Percentiles rank a stretch among this genome's conserved stretches.
Evolutionary conservation across 2,797 vertebrate species (phyloP).

Genomic region (Ceryle rudis): DNA sequence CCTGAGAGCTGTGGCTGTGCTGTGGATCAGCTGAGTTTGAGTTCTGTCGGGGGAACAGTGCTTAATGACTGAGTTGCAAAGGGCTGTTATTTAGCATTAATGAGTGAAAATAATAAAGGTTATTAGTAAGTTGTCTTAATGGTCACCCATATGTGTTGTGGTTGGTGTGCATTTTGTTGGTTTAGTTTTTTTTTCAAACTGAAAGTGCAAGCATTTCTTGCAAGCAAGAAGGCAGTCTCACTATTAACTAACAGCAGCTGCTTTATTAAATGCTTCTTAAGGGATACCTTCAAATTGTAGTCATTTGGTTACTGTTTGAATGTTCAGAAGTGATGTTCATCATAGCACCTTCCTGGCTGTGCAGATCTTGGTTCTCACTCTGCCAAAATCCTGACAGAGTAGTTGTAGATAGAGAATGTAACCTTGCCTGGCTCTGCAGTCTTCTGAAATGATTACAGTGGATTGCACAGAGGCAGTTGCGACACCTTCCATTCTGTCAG

Average conservation of each 20-base stretch:
- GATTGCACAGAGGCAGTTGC: neutral
- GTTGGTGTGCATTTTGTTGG: neutral
- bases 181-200: neutral
- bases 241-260: neutral
- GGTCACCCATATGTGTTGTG: neutral
- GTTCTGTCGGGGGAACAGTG: accelerated
- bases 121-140: neutral
- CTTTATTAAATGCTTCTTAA: neutral
- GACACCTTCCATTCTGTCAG: neutral
- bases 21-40: neutral
- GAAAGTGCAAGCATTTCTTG: neutral
- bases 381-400: neutral
- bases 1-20: neutral
- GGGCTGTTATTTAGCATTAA: neutral
- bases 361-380: neutral
- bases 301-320: neutral
- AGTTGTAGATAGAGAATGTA: neutral
- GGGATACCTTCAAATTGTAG: neutral
- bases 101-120: neutral
- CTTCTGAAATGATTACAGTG: neutral
- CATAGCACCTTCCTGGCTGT: neutral
- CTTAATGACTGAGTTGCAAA: neutral
- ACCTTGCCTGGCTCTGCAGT: neutral
- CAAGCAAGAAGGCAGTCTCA: neutral
- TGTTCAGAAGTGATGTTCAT: neutral